Evolutionary conservation across 2,113 vertebrate genomes (phyloP).

Genomic region (Psettodes erumei): DNA sequence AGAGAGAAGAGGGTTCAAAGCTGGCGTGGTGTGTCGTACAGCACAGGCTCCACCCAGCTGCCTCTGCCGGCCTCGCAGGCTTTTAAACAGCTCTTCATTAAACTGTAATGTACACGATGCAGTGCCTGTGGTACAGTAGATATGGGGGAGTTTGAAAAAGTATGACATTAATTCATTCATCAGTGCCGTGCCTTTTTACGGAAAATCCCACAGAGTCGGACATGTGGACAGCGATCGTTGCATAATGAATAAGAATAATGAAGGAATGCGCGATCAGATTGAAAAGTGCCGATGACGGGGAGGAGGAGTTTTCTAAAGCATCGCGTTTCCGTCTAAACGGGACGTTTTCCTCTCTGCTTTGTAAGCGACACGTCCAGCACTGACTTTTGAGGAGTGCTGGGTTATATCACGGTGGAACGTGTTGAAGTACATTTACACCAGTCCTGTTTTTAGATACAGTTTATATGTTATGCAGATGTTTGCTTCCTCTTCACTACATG

Average conservation of each 20-base stretch:
- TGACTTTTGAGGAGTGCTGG: too few species aligned
- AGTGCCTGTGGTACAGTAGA: neutral
- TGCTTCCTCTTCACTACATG: neutral
- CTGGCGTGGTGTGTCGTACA: slow-evolving; percentile 8
- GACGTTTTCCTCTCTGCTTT: neutral
- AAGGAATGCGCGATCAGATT: slow-evolving; percentile 10
- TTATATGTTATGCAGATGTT: too few species aligned
- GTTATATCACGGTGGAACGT: too few species aligned
- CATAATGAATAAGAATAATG: slow-evolving; percentile 21
- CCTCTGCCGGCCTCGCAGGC: slow-evolving; percentile 35
- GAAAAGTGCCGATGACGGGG: neutral
- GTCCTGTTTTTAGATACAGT: too few species aligned
- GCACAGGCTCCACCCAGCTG: slow-evolving; percentile 32
- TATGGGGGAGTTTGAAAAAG: slow-evolving; percentile 16
- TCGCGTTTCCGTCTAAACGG: neutral
- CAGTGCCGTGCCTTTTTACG: neutral
- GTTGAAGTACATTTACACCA: neutral
- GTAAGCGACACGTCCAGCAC: neutral
- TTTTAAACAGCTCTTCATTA: slow-evolving; percentile 55
- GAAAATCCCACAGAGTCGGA: slow-evolving; percentile 11
- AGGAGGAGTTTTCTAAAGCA: neutral
- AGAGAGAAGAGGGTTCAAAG: slow-evolving; percentile 32
- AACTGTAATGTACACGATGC: slow-evolving; percentile 48
- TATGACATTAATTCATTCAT: slow-evolving; percentile 38
- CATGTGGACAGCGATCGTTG: slow-evolving; percentile 1